Evolutionary conservation across 2,797 vertebrate genomes (phyloP).

Genomic region (Poeciliopsis presidionis): DNA sequence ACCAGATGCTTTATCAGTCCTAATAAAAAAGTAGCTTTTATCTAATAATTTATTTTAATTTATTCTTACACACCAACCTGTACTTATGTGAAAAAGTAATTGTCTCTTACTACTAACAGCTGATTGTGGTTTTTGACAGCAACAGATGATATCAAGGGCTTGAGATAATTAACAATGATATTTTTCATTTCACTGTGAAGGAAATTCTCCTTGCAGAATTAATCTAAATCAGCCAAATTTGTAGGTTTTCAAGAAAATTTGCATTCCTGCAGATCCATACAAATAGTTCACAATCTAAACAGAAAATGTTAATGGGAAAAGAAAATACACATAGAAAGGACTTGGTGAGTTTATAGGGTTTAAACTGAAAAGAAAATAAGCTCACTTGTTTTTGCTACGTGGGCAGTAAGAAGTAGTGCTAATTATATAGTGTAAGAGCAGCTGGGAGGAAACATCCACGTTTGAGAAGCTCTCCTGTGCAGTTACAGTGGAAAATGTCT

Average conservation of each 20-base stretch:
- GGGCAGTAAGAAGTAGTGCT: not conserved
- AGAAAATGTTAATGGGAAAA: not conserved
- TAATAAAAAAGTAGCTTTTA: not conserved
- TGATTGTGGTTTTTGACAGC: not conserved
- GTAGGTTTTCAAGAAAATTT: not conserved
- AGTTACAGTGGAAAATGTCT: not conserved
- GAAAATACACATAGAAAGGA: not conserved
- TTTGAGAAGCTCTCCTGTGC: not conserved
- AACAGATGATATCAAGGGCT: not conserved
- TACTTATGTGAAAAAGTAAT: not conserved
- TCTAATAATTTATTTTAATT: not conserved
- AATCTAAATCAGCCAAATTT: not conserved
- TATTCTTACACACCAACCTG: not conserved
- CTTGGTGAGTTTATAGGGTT: not conserved
- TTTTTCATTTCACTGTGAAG: not conserved
- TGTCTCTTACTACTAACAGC: not conserved
- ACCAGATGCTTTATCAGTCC: no score
- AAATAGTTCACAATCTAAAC: not conserved
- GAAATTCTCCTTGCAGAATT: not conserved
- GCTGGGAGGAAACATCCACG: not conserved
- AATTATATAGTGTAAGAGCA: not conserved
- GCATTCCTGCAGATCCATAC: not conserved
- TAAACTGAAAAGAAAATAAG: not conserved
- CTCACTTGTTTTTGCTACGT: not conserved
- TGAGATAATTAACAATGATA: not conserved